A percentile compares a stretch with the other conserved stretches of the same genome.
Conservation (phyloP, 2,113 vertebrate genomes). For the Pelobates fuscus region DNA sequence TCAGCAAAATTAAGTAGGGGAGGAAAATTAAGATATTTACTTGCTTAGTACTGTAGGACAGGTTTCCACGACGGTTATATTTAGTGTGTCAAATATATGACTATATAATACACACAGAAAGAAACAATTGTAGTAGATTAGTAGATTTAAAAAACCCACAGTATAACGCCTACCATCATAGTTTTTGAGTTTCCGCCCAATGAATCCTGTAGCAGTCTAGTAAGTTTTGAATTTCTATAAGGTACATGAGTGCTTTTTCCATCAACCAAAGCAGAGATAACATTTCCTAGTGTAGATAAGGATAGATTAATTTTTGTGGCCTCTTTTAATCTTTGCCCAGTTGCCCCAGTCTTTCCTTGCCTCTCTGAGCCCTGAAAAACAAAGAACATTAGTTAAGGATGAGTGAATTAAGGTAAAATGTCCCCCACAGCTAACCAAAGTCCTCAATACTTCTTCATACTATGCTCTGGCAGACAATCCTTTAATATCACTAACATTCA, state of each 20-base stretch:
- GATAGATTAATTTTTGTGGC: constrained; percentile 98
- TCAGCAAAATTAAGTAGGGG: no score
- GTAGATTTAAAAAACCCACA: not conserved
- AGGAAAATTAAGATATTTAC: no score
- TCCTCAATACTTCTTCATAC: no score
- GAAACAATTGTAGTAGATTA: no score
- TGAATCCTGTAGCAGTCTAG: constrained; percentile 93
- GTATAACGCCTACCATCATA: constrained; percentile 86
- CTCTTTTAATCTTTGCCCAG: constrained; percentile 94
- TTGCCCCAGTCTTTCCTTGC: constrained; percentile 96
- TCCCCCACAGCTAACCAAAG: no score
- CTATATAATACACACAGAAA: no score
- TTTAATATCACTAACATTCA: no score
- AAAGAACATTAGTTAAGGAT: constrained; percentile 20
- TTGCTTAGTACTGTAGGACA: no score
- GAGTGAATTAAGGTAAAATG: not conserved
- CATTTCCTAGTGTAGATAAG: constrained; percentile 94
- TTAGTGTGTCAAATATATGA: no score
- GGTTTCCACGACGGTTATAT: no score
- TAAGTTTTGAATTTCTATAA: constrained; percentile 96
- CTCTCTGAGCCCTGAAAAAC: constrained; percentile 89
- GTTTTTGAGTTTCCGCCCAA: constrained; percentile 98
- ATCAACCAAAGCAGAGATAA: constrained; percentile 97
- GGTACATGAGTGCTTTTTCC: constrained; percentile 98
- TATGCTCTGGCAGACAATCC: no score